Evolutionary conservation across 2,797 vertebrate genomes (phyloP).

Genomic region (Betta splendens): DNA sequence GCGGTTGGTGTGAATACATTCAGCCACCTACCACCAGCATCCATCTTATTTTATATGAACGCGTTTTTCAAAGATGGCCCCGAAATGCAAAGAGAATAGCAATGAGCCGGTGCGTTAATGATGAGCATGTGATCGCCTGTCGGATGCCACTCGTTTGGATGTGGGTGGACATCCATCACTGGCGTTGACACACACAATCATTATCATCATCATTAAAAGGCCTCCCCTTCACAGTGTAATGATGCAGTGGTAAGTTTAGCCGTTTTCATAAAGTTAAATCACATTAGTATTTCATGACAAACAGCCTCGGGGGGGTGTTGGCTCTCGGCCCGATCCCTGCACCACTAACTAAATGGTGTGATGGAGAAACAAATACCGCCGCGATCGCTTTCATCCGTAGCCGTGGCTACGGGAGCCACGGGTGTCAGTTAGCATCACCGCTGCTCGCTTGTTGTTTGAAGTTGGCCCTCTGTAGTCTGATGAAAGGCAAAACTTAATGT

Average conservation of each 20-base stretch:
- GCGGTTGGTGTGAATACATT: slow-evolving; percentile 3
- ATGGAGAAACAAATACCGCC: slow-evolving; percentile 5
- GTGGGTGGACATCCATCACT: slow-evolving; percentile 45
- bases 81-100: slow-evolving; percentile 26
- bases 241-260: slow-evolving; percentile 9
- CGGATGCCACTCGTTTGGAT: slow-evolving; percentile 50
- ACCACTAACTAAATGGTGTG: slow-evolving; percentile 11
- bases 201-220: slow-evolving; percentile 27
- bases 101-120: slow-evolving; percentile 20
- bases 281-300: slow-evolving; percentile 30
- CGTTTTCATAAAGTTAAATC: slow-evolving; percentile 20
- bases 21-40: not conserved
- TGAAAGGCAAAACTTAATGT: slow-evolving; percentile 24
- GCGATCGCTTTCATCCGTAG: slow-evolving; percentile 8
- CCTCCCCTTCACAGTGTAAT: slow-evolving; percentile 10
- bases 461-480: slow-evolving; percentile 9
- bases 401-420: not conserved
- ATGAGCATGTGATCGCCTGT: slow-evolving; percentile 39
- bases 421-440: slow-evolving; percentile 10
- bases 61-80: not conserved
- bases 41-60: slow-evolving; percentile 1
- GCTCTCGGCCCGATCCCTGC: slow-evolving; percentile 15
- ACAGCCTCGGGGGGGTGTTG: slow-evolving; percentile 11
- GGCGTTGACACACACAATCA: slow-evolving; percentile 36
- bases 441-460: slow-evolving; percentile 20